Evolutionary conservation across 2,797 vertebrate species (phyloP), one percentile per base, ranked within the genome.

Genomic region (Galagoides demidoff): DNA sequence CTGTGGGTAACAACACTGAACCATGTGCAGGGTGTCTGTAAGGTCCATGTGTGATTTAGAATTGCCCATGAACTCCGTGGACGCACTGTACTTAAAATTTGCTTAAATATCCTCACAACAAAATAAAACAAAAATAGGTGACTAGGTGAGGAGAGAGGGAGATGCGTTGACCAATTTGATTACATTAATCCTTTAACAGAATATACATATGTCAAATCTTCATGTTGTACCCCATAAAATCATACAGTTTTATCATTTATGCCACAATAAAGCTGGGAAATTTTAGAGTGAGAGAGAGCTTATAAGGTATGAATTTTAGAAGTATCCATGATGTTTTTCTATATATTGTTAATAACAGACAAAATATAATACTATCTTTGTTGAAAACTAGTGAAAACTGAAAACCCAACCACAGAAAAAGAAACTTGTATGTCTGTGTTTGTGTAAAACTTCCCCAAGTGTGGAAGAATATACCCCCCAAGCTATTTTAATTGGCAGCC

Each of bases 311-410:
- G 45, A 25, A 49, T 82, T 61, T 37, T 9, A 89, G 92, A 90
- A 87, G 8, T 61, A 0, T 10, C 49, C 12, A 19, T 81, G 57
- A 68, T 70, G 22, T 71, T 91, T 94, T 90, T 70, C 45, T 45
- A 83, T 74, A 78, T 81, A n/a, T 68, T 78, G 22, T 59, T 14
- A 91, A 73, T 82, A 91, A 92, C 49, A 79, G 22, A 31, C 6
- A 76, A 88, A 89, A 55, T 85, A 64, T 59, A 68, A 70, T 76
- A 27, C 4, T 82, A 5, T 25, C 14, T 79, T 94, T 79, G 27
- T 91, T 94, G 61, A 85, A 87, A 82, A 25, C 22, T 37, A 76
- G 63, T 19, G 31, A 89, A 90, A 79, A 74, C 52, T 74, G n/a
- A 64, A 83, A 95, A 81, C 17, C n/a, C 25, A 78, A 31, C 22